phyloP scores from a whole-genome alignment of 2,888 invertebrate species.

The Apamea epomidion region DNA sequence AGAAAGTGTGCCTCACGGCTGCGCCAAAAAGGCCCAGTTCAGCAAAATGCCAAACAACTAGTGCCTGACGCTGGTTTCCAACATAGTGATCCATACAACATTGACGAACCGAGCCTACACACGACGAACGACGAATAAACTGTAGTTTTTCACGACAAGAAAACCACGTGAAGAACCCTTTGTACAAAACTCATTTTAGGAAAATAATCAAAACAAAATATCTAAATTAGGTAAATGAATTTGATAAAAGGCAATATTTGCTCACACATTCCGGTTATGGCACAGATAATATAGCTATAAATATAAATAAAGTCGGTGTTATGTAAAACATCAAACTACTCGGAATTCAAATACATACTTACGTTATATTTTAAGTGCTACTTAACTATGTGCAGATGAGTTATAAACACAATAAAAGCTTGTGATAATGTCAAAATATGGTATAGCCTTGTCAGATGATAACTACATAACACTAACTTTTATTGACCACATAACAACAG shows the following conservation, averaged over 20 bases:
- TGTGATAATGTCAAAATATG: conserved; percentile 36
- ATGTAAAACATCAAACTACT: conserved; percentile 23
- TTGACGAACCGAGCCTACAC: too few species aligned
- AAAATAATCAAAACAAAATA: not conserved
- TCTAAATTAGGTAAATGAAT: not conserved
- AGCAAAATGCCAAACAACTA: too few species aligned
- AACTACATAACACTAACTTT: conserved; percentile 38
- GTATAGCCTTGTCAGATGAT: conserved; percentile 28
- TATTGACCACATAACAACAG: conserved; percentile 41
- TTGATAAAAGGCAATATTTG: not conserved
- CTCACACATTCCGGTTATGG: not conserved
- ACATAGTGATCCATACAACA: too few species aligned
- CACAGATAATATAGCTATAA: not conserved
- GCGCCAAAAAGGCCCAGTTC: too few species aligned
- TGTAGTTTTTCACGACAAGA: not conserved
- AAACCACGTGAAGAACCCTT: not conserved
- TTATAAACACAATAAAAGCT: conserved; percentile 45
- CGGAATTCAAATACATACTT: conserved; percentile 26
- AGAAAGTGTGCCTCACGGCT: too few species aligned
- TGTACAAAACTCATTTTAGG: not conserved
- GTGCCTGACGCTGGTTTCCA: too few species aligned
- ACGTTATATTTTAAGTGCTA: conserved; percentile 26
- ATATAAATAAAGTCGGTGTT: conserved; percentile 14
- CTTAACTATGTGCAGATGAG: conserved; percentile 35
- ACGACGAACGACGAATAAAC: not conserved